These are phyloP conservation scores for Megaleporinus macrocephalus DNA, from an alignment of 2,113 vertebrate genomes.

Conservation along the genomic window DNA sequence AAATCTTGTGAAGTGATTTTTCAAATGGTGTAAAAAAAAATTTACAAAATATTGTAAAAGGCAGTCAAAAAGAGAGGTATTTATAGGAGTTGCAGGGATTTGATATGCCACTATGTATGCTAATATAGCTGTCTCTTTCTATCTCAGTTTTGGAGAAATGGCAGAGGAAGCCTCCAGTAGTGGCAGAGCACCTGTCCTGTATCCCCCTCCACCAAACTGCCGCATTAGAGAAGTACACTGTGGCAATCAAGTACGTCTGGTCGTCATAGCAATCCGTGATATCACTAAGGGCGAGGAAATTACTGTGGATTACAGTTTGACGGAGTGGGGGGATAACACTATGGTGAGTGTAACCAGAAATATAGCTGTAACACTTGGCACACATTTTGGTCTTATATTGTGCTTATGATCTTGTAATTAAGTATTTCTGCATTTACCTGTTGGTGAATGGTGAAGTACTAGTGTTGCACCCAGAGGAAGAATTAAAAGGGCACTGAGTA, in stretches of 20 bases:
- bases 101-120: neutral
- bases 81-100: too few species aligned
- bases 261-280: conserved; percentile 81
- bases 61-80: too few species aligned
- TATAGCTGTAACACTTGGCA: conserved; percentile 10
- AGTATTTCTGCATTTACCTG: conserved; percentile 5
- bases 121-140: neutral
- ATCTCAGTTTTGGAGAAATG: conserved; percentile 65
- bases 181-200: conserved; percentile 63
- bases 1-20: too few species aligned
- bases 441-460: neutral
- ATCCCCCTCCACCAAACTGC: conserved; percentile 78
- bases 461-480: too few species aligned
- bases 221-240: conserved; percentile 81
- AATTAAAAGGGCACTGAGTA: too few species aligned
- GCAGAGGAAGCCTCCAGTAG: conserved; percentile 62
- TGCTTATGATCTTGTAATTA: neutral
- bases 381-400: neutral
- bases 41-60: too few species aligned
- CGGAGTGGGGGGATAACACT: conserved; percentile 78
- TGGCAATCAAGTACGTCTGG: conserved; percentile 79
- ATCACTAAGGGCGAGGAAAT: conserved; percentile 82
- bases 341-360: conserved; percentile 66
- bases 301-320: conserved; percentile 82
- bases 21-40: too few species aligned